These are phyloP conservation scores for Proterorhinus semilunaris DNA, from an alignment of 2,113 vertebrate species.

Conservation along the genomic window DNA sequence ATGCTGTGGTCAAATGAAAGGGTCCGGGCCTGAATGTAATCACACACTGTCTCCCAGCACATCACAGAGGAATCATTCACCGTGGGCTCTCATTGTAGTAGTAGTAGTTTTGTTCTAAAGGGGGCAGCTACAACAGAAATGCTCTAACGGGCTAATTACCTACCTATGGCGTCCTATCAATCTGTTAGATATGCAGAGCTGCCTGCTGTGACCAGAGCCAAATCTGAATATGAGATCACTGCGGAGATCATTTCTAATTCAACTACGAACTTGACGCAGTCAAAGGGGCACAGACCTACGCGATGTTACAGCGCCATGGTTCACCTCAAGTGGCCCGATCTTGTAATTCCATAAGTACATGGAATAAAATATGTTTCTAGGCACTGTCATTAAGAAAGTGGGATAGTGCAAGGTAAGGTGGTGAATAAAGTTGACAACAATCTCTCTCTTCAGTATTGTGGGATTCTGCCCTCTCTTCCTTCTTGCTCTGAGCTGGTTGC, in stretches of 20 bases:
- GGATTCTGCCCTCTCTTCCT: too few species aligned
- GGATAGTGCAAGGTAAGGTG: too few species aligned
- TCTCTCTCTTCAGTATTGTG: too few species aligned
- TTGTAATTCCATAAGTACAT: background rate
- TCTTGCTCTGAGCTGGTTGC: too few species aligned
- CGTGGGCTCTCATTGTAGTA: slow-evolving; percentile 44
- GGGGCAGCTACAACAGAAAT: slow-evolving; percentile 46
- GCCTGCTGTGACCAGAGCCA: slow-evolving; percentile 1
- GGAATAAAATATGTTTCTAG: background rate
- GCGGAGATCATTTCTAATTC: slow-evolving; percentile 25
- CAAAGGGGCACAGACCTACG: background rate
- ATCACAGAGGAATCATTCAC: slow-evolving; percentile 66
- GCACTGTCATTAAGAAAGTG: background rate
- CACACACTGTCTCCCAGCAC: slow-evolving; percentile 58
- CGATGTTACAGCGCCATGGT: background rate
- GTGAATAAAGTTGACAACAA: too few species aligned
- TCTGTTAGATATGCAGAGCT: slow-evolving; percentile 44
- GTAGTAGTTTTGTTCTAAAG: slow-evolving; percentile 54
- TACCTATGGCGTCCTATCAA: slow-evolving; percentile 54
- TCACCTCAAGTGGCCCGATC: background rate
- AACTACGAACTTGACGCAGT: background rate
- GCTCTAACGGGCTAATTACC: slow-evolving; percentile 68
- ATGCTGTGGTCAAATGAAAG: slow-evolving; percentile 71
- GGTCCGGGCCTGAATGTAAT: slow-evolving; percentile 61
- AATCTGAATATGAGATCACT: slow-evolving; percentile 25